Evolutionary conservation across 1,140 invertebrate genomes (phyloP), one percentile per base, ranked within the genome.

Genomic region (Hylaeus anthracinus): DNA sequence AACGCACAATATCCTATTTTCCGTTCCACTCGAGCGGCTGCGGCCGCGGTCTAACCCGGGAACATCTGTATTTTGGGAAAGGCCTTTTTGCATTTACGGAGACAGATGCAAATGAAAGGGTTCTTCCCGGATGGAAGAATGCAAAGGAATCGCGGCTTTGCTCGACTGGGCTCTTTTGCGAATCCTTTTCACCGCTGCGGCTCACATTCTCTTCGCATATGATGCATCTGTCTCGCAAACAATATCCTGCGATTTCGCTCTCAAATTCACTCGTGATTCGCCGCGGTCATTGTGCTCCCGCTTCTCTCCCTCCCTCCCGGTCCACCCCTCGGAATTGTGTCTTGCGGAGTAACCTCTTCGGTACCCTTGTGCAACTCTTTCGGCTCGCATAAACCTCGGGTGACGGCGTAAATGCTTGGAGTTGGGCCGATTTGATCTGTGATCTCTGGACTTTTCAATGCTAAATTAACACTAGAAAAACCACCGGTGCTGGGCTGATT

Each of bases 21-120:
- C 83, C 83, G 79, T 91, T 92, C 88, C 90, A 90, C 89, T 90
- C 83, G 87, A 91, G 80, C 77, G 76, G 74, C 43, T 86, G 83
- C 77, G 72, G 65, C 73, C 70, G 66, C 77, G 63, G 37, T 69
- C 71, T 77, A 78, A 63, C 43, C 63, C 60, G n/a, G 79, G 78
- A 87, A 89, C 89, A 90, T 91, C 90, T 92, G 91, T 90, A 90
- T 92, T 89, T 89, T 86, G 66, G 86, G 76, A 88, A 79, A 87
- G 72, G 79, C 81, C 83, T 86, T 89, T 88, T 87, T 87, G 87
- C 89, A 90, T 90, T 85, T 87, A 26, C 67, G 82, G 87, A 85
- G 89, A 90, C 90, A 90, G 90, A 92, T 90, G 91, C 87, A 89
- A 91, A 87, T 87, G 73, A 81, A 89, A 91, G 90, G 92, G 91